These are phyloP conservation scores for Xestia c-nigrum DNA, from an alignment of 2,888 invertebrate species.

Conservation along the genomic window DNA sequence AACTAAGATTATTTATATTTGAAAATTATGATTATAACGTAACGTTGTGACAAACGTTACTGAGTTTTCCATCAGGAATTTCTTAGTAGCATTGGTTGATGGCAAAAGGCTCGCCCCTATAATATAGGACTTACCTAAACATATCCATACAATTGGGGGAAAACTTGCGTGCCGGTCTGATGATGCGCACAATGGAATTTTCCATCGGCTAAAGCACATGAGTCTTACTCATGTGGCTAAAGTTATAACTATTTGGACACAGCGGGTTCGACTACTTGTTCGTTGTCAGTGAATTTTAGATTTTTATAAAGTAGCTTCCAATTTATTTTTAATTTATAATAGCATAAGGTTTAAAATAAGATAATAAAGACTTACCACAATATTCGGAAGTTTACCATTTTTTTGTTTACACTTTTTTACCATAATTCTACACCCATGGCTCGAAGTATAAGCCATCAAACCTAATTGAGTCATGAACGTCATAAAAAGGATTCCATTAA, in stretches of 20 bases:
- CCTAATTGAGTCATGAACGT: slow-evolving; percentile 26
- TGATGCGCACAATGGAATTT: neutral
- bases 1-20: neutral
- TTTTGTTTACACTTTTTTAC: neutral
- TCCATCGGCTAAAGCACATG: neutral
- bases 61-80: neutral
- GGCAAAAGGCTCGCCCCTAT: neutral
- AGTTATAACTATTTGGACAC: neutral
- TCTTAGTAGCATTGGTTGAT: neutral
- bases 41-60: neutral
- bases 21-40: neutral
- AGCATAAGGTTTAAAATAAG: slow-evolving; percentile 35
- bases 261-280: neutral
- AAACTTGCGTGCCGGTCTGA: neutral
- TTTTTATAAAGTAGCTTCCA: neutral
- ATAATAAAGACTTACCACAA: slow-evolving; percentile 33
- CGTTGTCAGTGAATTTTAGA: neutral
- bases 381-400: slow-evolving; percentile 22
- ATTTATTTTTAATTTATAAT: slow-evolving; percentile 26
- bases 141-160: neutral
- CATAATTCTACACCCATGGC: neutral
- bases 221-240: too few relatives aligned
- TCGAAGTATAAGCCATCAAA: neutral
- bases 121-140: neutral
- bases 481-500: slow-evolving; percentile 36